These are phyloP conservation scores for Troides oblongomaculatus DNA, from an alignment of 2,888 invertebrate species.

Conservation along the genomic window DNA sequence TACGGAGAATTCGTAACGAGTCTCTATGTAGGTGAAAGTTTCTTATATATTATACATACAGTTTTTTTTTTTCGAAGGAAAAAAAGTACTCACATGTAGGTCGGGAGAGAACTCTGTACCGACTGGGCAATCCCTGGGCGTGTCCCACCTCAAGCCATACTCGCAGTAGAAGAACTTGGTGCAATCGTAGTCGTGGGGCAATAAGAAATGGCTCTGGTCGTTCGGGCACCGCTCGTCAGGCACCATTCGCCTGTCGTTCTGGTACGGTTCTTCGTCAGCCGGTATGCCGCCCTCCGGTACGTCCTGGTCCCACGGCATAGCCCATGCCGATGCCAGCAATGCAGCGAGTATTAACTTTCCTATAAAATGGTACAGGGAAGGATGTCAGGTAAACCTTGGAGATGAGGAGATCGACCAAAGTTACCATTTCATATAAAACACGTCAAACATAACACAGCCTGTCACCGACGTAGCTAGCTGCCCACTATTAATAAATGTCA, in stretches of 20 bases:
- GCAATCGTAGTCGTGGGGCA: constrained; percentile 63
- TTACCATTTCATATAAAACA: no score
- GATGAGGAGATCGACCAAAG: no score
- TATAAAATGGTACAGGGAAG: background rate
- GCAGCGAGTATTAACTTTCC: constrained; percentile 16
- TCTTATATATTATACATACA: no score
- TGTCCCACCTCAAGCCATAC: constrained; percentile 45
- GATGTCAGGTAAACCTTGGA: no score
- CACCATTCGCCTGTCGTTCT: constrained; percentile 31
- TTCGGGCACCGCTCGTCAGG: constrained; percentile 53
- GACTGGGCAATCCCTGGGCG: constrained; percentile 42
- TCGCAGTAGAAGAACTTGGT: constrained; percentile 63
- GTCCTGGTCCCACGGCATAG: constrained; percentile 16
- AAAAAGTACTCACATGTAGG: constrained; percentile 46
- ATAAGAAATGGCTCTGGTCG: constrained; percentile 43
- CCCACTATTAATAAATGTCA: no score
- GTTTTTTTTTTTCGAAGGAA: no score
- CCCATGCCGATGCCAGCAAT: constrained; percentile 16
- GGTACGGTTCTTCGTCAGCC: background rate
- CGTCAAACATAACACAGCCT: no score
- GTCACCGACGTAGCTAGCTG: no score
- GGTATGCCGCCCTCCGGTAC: background rate
- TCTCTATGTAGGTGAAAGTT: no score
- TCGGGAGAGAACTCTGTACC: constrained; percentile 51
- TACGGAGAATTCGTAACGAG: no score